phyloP scores from a whole-genome alignment of 2,888 invertebrate species.

The Polydesmus complanatus region DNA sequence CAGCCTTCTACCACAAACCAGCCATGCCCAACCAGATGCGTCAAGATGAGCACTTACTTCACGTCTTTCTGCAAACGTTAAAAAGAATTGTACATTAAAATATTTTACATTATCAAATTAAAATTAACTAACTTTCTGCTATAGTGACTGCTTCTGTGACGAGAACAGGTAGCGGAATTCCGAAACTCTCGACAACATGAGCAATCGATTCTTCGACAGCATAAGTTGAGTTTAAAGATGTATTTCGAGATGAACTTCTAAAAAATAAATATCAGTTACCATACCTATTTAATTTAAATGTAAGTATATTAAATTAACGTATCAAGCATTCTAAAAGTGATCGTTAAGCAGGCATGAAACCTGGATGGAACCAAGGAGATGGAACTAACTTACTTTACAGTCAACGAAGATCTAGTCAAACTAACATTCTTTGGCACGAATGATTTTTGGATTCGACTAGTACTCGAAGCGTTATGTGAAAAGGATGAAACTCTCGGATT shows the following conservation, averaged over 20 bases:
- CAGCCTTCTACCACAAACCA: conserved; percentile 69
- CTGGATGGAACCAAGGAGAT: too few relatives aligned
- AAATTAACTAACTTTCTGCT: conserved; percentile 45
- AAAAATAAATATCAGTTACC: background rate
- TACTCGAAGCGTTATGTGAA: background rate
- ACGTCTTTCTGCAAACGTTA: conserved; percentile 32
- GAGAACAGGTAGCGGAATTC: conserved; percentile 65
- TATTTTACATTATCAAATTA: background rate
- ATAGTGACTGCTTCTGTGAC: conserved; percentile 79
- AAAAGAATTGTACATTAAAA: conserved; percentile 26
- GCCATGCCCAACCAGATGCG: conserved; percentile 62
- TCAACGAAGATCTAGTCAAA: too few relatives aligned
- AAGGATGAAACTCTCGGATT: background rate
- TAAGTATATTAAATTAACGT: too few relatives aligned
- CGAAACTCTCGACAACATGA: conserved; percentile 64
- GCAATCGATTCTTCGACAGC: conserved; percentile 58
- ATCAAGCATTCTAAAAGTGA: too few relatives aligned
- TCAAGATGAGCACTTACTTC: conserved; percentile 47
- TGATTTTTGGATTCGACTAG: background rate
- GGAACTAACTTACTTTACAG: too few relatives aligned
- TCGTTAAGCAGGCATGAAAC: too few relatives aligned
- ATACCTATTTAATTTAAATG: too few relatives aligned
- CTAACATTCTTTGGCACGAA: background rate
- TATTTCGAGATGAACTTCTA: background rate
- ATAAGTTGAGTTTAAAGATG: conserved; percentile 36